Base-by-base conservation (phyloP, 2,888 invertebrate species). In the Drosophila longiperda region DNA sequence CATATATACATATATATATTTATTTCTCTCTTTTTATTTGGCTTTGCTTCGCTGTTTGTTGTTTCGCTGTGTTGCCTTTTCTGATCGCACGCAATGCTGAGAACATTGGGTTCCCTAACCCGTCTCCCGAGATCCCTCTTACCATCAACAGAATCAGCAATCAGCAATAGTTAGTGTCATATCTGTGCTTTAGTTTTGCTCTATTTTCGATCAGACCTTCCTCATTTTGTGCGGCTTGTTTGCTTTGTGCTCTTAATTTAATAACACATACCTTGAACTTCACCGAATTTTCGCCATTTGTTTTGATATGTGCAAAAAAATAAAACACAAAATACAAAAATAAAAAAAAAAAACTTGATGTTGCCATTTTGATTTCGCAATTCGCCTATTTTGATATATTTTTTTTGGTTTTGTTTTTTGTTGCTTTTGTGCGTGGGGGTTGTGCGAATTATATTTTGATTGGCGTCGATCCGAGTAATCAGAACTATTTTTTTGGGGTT, bases 251-350 rank as follows among this genome's bases (percentile, higher is more conserved):
- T 67, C 52, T 66, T 78, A 38, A 73, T 84, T 73, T 75, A 87
- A 84, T 88, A 75, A 78, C 82, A 75, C 66, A 90, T 84, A 91
- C 92, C 91, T 91, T 91, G 91, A 91, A 91, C 91, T 91, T 92
- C 91, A 91, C 92, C 91, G 88, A 88, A 90, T 90, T 90, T 91
- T 90, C 71, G 78, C 73, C 70, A 86, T 89, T 89, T 90, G 85
- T 89, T 90, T 87, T 90, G 87, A 84, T 87, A 72, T 82, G 66
- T 86, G 88, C 75, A 73, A 66, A 77, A 85, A 73, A 71, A 73
- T 65, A 61, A 52, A 45, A 23, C 1, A 17, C 26, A 26, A 62
- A 26, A 57, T 42, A 54, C 26, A 26, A 17, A 26, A 11, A 50
- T 6, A 50, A 53, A 54, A 48, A 52, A 66, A 58, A 54, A 36